Evolutionary conservation across 2,888 invertebrate species (phyloP).

Genomic region (Drosophila limbata): DNA sequence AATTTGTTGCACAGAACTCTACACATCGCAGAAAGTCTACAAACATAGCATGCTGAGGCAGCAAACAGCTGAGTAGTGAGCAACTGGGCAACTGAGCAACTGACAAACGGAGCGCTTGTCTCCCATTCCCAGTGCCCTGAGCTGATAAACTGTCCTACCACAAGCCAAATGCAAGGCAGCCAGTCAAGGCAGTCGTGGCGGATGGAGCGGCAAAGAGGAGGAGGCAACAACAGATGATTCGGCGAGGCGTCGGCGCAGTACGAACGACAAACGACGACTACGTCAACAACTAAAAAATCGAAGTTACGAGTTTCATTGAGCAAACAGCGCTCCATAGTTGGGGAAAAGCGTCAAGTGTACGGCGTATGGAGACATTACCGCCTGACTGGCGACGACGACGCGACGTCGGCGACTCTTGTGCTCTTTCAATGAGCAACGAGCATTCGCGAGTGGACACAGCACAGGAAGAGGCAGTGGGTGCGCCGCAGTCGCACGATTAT

Average conservation of each 20-base stretch:
- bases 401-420: conserved; percentile 27
- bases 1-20: conserved; percentile 77
- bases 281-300: conserved; percentile 60
- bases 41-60: conserved; percentile 29
- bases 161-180: conserved; percentile 72
- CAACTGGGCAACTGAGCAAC: conserved; percentile 31
- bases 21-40: conserved; percentile 48
- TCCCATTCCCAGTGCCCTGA: conserved; percentile 1
- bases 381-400: conserved; percentile 53
- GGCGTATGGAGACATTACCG: conserved; percentile 63
- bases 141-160: conserved; percentile 74
- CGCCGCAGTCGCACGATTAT: conserved; percentile 83
- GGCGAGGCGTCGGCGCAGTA: conserved; percentile 55
- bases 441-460: conserved; percentile 25
- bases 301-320: conserved; percentile 78
- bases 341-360: conserved; percentile 66
- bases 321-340: conserved; percentile 63
- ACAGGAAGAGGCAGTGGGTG: conserved; percentile 77
- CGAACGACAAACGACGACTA: conserved; percentile 37
- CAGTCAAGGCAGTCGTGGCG: conserved; percentile 36
- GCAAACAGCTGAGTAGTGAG: conserved; percentile 70
- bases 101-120: conserved; percentile 4
- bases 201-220: conserved; percentile 27
- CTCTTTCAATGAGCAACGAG: conserved; percentile 21
- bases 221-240: conserved; percentile 78